A percentile compares a stretch with the other conserved stretches of the same genome.
Conservation (phyloP, 2,888 invertebrate genomes). For the Bibio marci region DNA sequence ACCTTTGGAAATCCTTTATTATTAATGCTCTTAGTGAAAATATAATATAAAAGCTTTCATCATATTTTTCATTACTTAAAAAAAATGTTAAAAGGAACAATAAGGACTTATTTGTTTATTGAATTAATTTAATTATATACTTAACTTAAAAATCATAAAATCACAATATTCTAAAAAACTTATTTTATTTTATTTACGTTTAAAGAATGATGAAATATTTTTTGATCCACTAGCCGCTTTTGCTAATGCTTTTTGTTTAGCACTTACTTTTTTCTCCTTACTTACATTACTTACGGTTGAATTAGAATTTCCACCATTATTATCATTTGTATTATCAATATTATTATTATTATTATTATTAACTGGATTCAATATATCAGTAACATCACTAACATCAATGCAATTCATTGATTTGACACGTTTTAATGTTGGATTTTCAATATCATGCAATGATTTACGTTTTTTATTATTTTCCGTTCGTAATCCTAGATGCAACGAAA, state of each 20-base stretch:
- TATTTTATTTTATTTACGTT: too few species aligned
- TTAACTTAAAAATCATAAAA: too few species aligned
- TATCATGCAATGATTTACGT: conserved; percentile 32
- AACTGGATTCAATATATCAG: conserved; percentile 5
- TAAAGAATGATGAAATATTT: conserved; percentile 64
- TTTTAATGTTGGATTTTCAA: conserved; percentile 25
- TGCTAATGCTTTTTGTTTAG: conserved; percentile 57
- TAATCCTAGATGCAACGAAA: conserved; percentile 39
- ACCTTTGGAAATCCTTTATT: too few species aligned
- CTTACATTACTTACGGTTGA: neutral
- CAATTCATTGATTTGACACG: conserved; percentile 26
- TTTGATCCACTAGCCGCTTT: conserved; percentile 68
- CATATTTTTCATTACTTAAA: too few species aligned
- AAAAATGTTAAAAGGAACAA: too few species aligned
- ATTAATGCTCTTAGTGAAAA: too few species aligned
- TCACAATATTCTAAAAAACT: too few species aligned
- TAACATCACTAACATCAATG: conserved; percentile 6
- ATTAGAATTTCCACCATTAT: conserved; percentile 12
- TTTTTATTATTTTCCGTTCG: conserved; percentile 25
- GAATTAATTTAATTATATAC: too few species aligned
- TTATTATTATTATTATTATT: conserved; percentile 19
- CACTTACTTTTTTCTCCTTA: conserved; percentile 31
- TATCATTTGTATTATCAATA: conserved; percentile 22
- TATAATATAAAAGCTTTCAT: too few species aligned
- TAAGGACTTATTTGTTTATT: too few species aligned